Conservation (phyloP, 1,140 invertebrate species). For the Thaumetopoea pityocampa region DNA sequence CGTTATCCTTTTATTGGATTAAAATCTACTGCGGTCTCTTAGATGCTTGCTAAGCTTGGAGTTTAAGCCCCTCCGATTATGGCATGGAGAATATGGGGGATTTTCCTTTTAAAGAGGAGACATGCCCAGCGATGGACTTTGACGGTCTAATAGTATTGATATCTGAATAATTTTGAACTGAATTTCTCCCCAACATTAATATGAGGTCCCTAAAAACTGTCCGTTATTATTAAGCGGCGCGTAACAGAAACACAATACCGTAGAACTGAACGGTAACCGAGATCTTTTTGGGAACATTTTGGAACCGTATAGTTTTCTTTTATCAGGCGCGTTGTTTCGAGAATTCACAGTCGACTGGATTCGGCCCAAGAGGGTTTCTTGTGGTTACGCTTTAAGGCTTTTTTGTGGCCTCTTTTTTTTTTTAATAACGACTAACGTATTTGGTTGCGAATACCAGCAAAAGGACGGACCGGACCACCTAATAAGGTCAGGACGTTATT, state of each 20-base stretch:
- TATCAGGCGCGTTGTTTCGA: slow-evolving; percentile 32
- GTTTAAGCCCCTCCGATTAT: no score
- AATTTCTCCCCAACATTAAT: no score
- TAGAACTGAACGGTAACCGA: neutral
- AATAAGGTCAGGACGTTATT: slow-evolving; percentile 10
- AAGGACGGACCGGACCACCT: slow-evolving; percentile 15
- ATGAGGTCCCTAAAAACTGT: no score
- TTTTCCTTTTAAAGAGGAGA: no score
- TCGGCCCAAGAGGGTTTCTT: slow-evolving; percentile 30
- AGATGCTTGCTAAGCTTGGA: no score
- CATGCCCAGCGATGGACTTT: no score
- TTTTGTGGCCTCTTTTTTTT: slow-evolving; percentile 22
- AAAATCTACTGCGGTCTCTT: no score
- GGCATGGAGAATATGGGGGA: no score
- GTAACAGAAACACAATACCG: slow-evolving; percentile 12
- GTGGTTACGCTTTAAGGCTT: slow-evolving; percentile 27
- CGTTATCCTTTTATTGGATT: no score
- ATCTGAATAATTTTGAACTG: no score
- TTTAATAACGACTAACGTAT: slow-evolving; percentile 9
- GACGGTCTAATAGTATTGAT: no score
- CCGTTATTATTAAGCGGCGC: neutral
- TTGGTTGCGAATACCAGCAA: slow-evolving; percentile 17
- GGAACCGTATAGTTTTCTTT: slow-evolving; percentile 16
- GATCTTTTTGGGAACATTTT: neutral
- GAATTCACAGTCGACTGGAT: slow-evolving; percentile 30